phyloP scores from a whole-genome alignment of 2,113 vertebrate species.

The Cepphus grylle region DNA sequence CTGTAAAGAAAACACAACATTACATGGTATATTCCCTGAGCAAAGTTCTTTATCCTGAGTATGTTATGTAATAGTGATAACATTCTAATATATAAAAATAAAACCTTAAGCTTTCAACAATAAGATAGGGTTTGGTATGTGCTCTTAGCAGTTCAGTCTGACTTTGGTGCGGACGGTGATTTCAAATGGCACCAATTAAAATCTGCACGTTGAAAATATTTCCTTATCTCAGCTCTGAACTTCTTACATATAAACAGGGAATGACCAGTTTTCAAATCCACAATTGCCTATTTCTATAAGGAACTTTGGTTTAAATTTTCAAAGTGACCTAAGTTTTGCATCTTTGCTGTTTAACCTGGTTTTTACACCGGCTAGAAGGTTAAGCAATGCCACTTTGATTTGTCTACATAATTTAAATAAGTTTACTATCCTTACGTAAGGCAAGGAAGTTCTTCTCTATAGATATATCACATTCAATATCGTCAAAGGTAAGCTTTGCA shows the following conservation, averaged over 20 bases:
- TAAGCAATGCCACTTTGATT: slow-evolving; percentile 89
- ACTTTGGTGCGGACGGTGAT: slow-evolving; percentile 70
- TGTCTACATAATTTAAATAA: slow-evolving; percentile 92
- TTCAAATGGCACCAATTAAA: slow-evolving; percentile 67
- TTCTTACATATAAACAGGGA: slow-evolving; percentile 75
- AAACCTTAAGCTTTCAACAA: slow-evolving; percentile 73
- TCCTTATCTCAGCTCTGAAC: slow-evolving; percentile 73
- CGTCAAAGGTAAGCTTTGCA: slow-evolving; percentile 87
- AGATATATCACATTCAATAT: slow-evolving; percentile 87
- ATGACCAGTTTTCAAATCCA: slow-evolving; percentile 81
- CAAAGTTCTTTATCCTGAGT: slow-evolving; percentile 98
- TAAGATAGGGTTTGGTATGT: slow-evolving; percentile 77
- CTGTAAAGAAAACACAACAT: slow-evolving; percentile 83
- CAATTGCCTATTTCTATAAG: slow-evolving; percentile 81
- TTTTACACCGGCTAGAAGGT: slow-evolving; percentile 74
- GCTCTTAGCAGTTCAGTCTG: slow-evolving; percentile 76
- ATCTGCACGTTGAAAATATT: slow-evolving; percentile 40
- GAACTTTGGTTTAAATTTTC: slow-evolving; percentile 91
- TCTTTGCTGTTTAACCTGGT: slow-evolving; percentile 79
- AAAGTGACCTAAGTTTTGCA: slow-evolving; percentile 84
- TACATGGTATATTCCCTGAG: slow-evolving; percentile 97
- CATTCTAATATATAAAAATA: slow-evolving; percentile 85
- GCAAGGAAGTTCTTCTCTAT: slow-evolving; percentile 82
- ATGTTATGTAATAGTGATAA: slow-evolving; percentile 83
- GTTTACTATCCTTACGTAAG: slow-evolving; percentile 78